These are phyloP conservation scores for Pseudochromis fuscus DNA, from an alignment of 2,797 vertebrate species.

Conservation along the genomic window DNA sequence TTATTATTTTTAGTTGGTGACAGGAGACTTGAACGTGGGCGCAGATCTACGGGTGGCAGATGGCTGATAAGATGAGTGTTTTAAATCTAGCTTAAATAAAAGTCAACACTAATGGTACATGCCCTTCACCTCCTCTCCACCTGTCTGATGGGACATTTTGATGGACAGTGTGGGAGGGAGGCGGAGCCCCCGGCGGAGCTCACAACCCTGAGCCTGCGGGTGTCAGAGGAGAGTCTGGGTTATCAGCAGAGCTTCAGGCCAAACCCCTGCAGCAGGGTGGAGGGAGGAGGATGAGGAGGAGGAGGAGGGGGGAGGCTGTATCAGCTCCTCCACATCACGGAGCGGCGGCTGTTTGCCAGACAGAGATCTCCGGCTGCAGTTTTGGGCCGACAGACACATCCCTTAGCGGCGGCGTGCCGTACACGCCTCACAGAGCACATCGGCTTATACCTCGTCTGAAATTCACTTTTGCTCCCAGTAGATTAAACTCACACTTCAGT, in stretches of 20 bases:
- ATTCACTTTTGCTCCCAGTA: constrained; percentile 74
- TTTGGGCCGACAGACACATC: constrained; percentile 51
- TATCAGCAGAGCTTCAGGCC: constrained; percentile 51
- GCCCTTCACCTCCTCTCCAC: not conserved
- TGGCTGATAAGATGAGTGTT: not conserved
- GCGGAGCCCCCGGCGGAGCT: not conserved
- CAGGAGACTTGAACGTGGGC: too few relatives aligned
- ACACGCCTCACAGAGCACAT: constrained; percentile 65
- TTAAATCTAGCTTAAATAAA: not conserved
- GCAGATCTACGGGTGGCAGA: too few relatives aligned
- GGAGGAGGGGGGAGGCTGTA: not conserved
- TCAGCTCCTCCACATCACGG: constrained; percentile 48
- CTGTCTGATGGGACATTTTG: not conserved
- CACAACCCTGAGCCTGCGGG: not conserved
- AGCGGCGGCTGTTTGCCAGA: constrained; percentile 41
- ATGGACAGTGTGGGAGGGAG: not conserved
- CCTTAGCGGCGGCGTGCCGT: constrained; percentile 34
- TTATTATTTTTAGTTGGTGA: too few relatives aligned
- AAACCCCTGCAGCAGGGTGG: not conserved
- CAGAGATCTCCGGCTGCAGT: constrained; percentile 39
- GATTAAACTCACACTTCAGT: constrained; percentile 78
- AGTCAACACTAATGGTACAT: not conserved
- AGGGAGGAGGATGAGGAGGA: not conserved
- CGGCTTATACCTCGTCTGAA: constrained; percentile 61
- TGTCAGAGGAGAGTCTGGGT: constrained; percentile 19